Evolutionary conservation across 2,888 invertebrate species (phyloP), one percentile per base, ranked within the genome.

Genomic region (Drosophila peninsularis): DNA sequence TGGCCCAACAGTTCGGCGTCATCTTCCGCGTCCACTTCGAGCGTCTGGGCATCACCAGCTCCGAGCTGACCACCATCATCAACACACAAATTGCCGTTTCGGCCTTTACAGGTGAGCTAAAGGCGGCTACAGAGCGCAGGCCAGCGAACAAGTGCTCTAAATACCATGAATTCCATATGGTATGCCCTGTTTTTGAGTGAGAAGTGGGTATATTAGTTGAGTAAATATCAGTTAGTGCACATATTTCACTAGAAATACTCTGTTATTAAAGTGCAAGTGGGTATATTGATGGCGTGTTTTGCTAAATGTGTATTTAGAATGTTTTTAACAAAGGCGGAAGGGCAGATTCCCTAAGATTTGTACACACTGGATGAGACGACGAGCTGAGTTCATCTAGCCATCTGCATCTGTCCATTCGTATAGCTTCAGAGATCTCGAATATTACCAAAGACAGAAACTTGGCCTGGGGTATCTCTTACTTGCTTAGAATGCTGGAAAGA

Each of bases 1-100:
- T 95, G 86, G 93, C 95, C 37, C 96, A 96, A 91, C 95, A 95
- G 84, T 96, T 96, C 85, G 96, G 96, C 2, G 93, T 96, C 32
- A 92, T 96, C 37, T 96, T 95, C 90, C 94, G 95, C 6, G 94
- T 94, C 82, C 94, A 94, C 84, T 94, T 96, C 89, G 66, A 90
- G 1, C 90, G 92, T 1, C 91, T 96, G 60, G 94, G 94, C 72
- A 94, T 96, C 83, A 93, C 93, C 84, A 94, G 94, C 74, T 94
- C 95, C 19, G 93, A 96, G 92, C 94, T 94, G 60, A 95, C 96
- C 27, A 95, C 95, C 49, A 94, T 96, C 82, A 94, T 95, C 90
- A 96, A 96, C 92, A 93, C 95, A 90, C 95, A 96, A 93, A 94
- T 94, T 41, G 95, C 96, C 32, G 94, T 95, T 81, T 95, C 94